These are phyloP conservation scores for Hoplostethus atlanticus DNA, from an alignment of 2,797 vertebrate species.

Conservation along the genomic window DNA sequence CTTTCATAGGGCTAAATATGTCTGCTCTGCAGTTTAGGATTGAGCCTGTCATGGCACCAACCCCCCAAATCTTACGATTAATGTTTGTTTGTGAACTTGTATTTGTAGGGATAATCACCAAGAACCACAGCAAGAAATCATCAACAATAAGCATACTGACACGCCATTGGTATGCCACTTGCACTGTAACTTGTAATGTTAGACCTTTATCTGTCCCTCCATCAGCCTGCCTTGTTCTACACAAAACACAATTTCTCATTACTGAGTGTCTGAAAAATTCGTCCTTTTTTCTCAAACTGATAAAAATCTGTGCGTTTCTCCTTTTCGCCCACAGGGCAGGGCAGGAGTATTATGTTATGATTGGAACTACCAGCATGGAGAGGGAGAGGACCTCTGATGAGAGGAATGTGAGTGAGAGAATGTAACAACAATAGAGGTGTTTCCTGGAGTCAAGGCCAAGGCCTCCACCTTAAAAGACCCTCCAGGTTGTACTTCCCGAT, in stretches of 20 bases:
- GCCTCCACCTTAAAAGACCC: slow-evolving; percentile 9
- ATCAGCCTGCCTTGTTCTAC: slow-evolving; percentile 2
- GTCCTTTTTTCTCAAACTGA: not conserved
- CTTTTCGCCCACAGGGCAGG: not conserved
- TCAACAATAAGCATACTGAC: not conserved
- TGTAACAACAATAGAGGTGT: slow-evolving; percentile 41
- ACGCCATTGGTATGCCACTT: not conserved
- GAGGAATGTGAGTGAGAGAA: slow-evolving; percentile 13
- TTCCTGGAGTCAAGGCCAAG: slow-evolving; percentile 46
- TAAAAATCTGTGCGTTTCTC: not conserved
- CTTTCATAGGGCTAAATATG: not conserved
- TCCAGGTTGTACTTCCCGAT: slow-evolving; percentile 44
- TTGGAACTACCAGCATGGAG: not conserved
- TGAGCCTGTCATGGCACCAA: too few species aligned
- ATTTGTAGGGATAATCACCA: not conserved
- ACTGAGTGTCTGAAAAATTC: not conserved
- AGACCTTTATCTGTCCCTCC: not conserved
- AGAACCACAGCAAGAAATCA: not conserved
- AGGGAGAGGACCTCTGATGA: not conserved
- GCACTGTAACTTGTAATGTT: not conserved
- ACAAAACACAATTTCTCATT: not conserved
- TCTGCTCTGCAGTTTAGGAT: not conserved
- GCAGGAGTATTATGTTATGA: not conserved
- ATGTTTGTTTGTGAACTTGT: not conserved
- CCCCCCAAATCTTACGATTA: not conserved